Base-by-base conservation (phyloP, 2,888 invertebrate genomes). In the Disparrhopalites patrizii region DNA sequence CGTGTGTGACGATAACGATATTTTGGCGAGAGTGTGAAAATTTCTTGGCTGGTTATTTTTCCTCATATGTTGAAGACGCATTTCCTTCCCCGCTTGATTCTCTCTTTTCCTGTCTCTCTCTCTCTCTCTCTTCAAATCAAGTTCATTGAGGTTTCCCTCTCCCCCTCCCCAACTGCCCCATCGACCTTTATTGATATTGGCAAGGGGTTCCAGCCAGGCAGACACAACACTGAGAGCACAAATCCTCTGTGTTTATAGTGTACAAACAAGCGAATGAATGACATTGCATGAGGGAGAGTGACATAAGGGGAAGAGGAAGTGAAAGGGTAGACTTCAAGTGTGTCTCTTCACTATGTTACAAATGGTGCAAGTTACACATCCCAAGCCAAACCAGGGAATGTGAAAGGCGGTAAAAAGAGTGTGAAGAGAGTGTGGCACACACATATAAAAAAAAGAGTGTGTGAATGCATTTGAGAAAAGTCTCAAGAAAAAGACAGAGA, bases 181-280 rank as follows among this genome's bases (percentile, higher is more conserved):
- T 68, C 68, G 68, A 68, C 68, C 68, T 68, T 68, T 67, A 68
- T 68, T 68, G 65, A 62, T 68, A 64, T 68, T 68, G 68, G 68
- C 68, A 68, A 28, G 55, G 62, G 64, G 56, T 38, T 56, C 47
- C 47, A 47, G 47, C 47, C 47, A 3, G n/a, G n/a, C 47, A 47
- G 47, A 47, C 47, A 47, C 47, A 47, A 47, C 47, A 47, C 47
- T 8, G 47, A 47, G 15, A 47, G n/a, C n/a, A n/a, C n/a, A n/a
- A n/a, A n/a, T n/a, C n/a, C n/a, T n/a, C n/a, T n/a, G 36, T 52
- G 52, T 52, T 27, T 52, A 52, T 47, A 58, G 38, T 58, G 58
- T 58, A 56, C 56, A 56, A 56, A 56, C 38, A 56, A 36, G n/a
- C n/a, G n/a, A 23, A 43, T 58, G 58, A 33, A 38, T 58, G 40